A percentile compares a stretch with the other conserved stretches of the same genome.
Evolutionary conservation across 37 sponge, comb jelly and placozoan species (phyloP).

Genomic region (Oopsacas minuta): DNA sequence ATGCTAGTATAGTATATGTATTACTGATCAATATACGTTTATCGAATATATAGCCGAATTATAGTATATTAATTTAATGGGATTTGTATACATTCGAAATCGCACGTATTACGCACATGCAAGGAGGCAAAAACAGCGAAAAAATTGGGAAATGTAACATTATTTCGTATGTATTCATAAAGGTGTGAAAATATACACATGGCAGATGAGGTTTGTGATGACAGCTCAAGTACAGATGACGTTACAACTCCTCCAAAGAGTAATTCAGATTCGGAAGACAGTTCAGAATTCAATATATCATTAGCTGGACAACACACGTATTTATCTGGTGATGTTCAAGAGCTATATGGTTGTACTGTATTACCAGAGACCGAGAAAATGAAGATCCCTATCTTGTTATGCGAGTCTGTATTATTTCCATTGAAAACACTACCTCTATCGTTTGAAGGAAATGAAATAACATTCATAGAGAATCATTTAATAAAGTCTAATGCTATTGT

Average conservation of each 20-base stretch:
- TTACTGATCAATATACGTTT: too few relatives aligned
- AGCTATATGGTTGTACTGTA: slow-evolving; percentile 18
- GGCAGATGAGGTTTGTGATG: not conserved
- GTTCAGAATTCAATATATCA: not conserved
- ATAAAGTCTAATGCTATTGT: not conserved
- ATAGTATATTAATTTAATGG: too few relatives aligned
- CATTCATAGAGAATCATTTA: not conserved
- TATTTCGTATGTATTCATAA: too few relatives aligned
- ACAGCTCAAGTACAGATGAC: not conserved
- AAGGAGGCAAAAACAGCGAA: too few relatives aligned
- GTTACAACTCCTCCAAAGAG: not conserved
- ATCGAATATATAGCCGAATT: too few relatives aligned
- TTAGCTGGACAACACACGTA: not conserved
- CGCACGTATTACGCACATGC: too few relatives aligned
- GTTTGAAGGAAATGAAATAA: slow-evolving; percentile 47
- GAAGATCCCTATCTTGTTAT: slow-evolving; percentile 42
- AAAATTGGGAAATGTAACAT: too few relatives aligned
- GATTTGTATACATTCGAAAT: too few relatives aligned
- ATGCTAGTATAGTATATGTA: too few relatives aligned
- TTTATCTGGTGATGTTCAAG: not conserved
- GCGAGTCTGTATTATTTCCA: slow-evolving; percentile 53
- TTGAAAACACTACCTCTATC: slow-evolving; percentile 69
- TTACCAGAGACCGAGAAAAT: slow-evolving; percentile 1
- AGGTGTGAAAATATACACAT: too few relatives aligned
- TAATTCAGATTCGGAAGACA: not conserved